Base-by-base conservation (phyloP, 2,888 invertebrate genomes). In the Mimumesa dahlbomi region DNA sequence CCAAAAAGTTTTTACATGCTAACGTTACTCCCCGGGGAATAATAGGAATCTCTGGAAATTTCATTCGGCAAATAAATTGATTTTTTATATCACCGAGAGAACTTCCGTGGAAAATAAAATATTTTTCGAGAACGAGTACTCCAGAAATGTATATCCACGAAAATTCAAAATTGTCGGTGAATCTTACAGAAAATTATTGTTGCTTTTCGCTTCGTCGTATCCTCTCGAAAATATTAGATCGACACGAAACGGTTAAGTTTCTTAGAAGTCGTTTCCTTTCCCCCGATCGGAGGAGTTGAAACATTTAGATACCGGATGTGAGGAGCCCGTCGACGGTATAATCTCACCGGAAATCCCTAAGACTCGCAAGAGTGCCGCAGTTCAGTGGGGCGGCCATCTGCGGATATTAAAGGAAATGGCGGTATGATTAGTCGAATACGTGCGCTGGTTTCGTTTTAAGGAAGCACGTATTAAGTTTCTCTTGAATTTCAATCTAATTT, bases 371-470 rank as follows among this genome's bases (percentile, higher is more conserved):
- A 82, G 81, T 83, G 76, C 72, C 77, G 77, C 59, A 66, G 64
- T 42, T 65, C 62, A 73, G 65, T 22, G 54, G 82, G 83, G 79
- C 78, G 81, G 84, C 85, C 81, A 83, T 84, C 83, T 84, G 85
- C 89, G 89, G 89, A 89, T 89, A 89, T 89, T 89, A 89, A 89
- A 89, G 89, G 89, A 89, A 89, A 89, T 89, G 84, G 89, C 88
- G 89, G 88, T 89, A 89, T 89, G 89, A 89, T 89, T 89, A 89
- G 89, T 89, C 84, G 87, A 84, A 82, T 88, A 89, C 89, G 89
- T 89, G 89, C 81, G 74, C 81, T 79, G 86, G 84, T 86, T 87
- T 86, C 84, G 78, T 85, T 87, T 86, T 80, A 82, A 85, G 75
- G 71, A 57, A 61, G 50, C 69, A 54, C 63, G 49, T 19, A 29